These are phyloP conservation scores for Oxytorus armatus DNA, from an alignment of 2,888 invertebrate genomes.

Conservation along the genomic window DNA sequence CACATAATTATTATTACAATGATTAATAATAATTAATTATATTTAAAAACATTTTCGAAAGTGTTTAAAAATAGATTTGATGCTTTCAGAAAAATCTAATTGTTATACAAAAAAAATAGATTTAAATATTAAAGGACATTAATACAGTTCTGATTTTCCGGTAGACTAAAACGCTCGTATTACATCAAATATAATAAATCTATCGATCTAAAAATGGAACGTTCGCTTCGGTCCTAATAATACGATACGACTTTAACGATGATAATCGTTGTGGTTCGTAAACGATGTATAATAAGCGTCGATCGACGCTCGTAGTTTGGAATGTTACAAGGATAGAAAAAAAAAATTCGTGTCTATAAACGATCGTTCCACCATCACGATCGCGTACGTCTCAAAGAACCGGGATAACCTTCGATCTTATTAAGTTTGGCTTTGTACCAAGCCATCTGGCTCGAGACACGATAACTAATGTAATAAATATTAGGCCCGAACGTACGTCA, in stretches of 20 bases:
- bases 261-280: conserved; percentile 22
- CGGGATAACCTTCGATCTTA: conserved; percentile 62
- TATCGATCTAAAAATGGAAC: conserved; percentile 52
- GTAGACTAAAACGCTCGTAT: conserved; percentile 15
- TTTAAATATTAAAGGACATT: conserved; percentile 6
- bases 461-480: conserved; percentile 41
- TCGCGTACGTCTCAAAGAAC: conserved; percentile 24
- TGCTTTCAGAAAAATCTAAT: no score
- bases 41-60: no score
- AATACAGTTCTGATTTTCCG: conserved; percentile 30
- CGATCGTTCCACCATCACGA: conserved; percentile 22
- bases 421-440: conserved; percentile 56
- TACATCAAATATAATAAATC: conserved; percentile 9
- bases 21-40: no score
- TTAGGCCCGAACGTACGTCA: conserved; percentile 17
- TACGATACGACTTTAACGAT: conserved; percentile 5
- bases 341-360: conserved; percentile 40
- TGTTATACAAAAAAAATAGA: no score
- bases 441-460: conserved; percentile 49
- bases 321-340: conserved; percentile 23
- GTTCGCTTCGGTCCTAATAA: conserved; percentile 15
- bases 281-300: conserved; percentile 37
- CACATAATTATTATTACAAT: no score
- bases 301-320: conserved; percentile 35
- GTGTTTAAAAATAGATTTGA: no score